These are phyloP conservation scores for Chrysocyon brachyurus DNA, from an alignment of 2,797 vertebrate genomes.

Conservation along the genomic window DNA sequence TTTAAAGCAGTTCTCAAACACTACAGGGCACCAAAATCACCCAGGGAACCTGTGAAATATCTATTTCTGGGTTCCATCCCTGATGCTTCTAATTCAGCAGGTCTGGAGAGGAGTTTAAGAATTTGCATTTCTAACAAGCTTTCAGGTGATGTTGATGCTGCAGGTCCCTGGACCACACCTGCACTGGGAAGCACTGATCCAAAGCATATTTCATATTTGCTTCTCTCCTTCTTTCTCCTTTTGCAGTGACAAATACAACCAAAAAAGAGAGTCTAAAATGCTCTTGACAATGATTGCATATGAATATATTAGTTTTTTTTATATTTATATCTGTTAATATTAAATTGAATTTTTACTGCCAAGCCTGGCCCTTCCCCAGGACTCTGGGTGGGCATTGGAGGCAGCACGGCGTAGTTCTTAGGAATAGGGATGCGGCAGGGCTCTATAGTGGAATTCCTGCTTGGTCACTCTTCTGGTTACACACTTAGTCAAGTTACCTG, in stretches of 20 bases:
- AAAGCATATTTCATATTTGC: neutral
- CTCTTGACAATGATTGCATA: neutral
- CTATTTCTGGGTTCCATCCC: neutral
- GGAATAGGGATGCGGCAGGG: rapidly evolving
- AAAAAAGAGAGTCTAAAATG: neutral
- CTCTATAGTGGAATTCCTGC: neutral
- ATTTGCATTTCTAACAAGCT: neutral
- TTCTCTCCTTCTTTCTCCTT: neutral
- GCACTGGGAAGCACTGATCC: no score
- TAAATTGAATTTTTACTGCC: neutral
- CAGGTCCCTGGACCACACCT: no score
- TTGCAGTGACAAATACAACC: neutral
- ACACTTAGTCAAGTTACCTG: neutral
- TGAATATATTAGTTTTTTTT: neutral
- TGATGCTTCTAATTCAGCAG: neutral
- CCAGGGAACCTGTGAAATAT: neutral
- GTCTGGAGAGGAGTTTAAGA: neutral
- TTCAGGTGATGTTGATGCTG: neutral
- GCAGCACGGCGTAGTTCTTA: rapidly evolving
- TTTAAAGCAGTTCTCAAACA: neutral
- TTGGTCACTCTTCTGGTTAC: neutral
- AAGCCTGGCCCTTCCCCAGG: neutral
- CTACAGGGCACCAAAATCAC: no score
- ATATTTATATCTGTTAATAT: neutral
- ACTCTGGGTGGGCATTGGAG: neutral